phyloP scores from a whole-genome alignment of 2,113 vertebrate genomes.

The Apeltes quadracus region DNA sequence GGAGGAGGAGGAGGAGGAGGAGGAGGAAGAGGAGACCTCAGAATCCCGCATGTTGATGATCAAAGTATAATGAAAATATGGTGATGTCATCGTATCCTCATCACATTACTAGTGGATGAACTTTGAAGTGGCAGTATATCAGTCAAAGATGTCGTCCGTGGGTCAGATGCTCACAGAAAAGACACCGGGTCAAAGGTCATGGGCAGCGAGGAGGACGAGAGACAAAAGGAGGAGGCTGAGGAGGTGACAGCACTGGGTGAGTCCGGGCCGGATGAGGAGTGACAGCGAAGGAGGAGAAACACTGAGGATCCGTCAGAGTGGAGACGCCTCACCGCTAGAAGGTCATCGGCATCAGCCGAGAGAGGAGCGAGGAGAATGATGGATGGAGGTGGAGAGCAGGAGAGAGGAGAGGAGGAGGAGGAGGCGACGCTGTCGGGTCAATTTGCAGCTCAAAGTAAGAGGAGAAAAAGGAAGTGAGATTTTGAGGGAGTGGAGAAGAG shows the following conservation, averaged over 20 bases:
- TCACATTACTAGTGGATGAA: too few species aligned
- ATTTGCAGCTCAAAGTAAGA: constrained; percentile 26
- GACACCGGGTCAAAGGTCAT: background rate
- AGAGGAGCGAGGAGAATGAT: constrained; percentile 15
- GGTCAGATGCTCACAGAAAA: too few species aligned
- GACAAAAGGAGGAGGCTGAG: constrained; percentile 41
- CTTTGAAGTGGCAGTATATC: too few species aligned
- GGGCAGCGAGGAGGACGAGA: background rate
- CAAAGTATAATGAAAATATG: too few species aligned
- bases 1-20: background rate
- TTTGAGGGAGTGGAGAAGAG: constrained; percentile 16
- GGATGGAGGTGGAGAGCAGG: constrained; percentile 32
- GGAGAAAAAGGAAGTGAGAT: constrained; percentile 33
- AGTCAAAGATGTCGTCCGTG: too few species aligned
- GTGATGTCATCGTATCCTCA: background rate
- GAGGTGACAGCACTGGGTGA: constrained; percentile 44
- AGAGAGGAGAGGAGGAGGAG: constrained; percentile 18
- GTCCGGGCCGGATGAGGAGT: constrained; percentile 30
- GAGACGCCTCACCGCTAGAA: constrained; percentile 46
- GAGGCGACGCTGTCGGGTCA: constrained; percentile 30
- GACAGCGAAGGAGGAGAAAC: constrained; percentile 31
- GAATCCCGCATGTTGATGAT: too few species aligned
- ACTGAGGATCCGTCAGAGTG: constrained; percentile 35
- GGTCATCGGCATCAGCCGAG: constrained; percentile 34
- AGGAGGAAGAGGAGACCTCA: constrained; percentile 31